Evolutionary conservation across 2,888 invertebrate species (phyloP), one percentile per base, ranked within the genome.

Genomic region (Corbicula japonica): DNA sequence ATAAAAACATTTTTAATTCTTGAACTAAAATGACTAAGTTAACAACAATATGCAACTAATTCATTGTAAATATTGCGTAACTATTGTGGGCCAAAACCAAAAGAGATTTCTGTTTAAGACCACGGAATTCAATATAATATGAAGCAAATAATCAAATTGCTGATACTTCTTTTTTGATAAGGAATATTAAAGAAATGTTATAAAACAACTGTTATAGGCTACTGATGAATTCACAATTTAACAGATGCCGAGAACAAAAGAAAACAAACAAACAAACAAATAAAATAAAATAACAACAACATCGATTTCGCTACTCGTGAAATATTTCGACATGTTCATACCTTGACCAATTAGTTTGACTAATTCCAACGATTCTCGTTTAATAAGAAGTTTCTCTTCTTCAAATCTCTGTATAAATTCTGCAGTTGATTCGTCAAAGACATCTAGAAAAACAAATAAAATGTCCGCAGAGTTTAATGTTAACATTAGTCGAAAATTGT

Each of bases 321-420:
- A 1, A n/a, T n/a, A n/a, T 18, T 4, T 56, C 2, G 21, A 48
- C 10, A 8, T 26, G n/a, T 1, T 3, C n/a, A 52, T 68, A 68
- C 74, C 74, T 68, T 74, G 58, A 26, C 74, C 74, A n/a, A 74
- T 52, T 3, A 68, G 38, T 38, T 52, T 68, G n/a, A 38, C 50
- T 23, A 74, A 23, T 30, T 62, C 44, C 10, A 78, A 23, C 3
- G 12, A 23, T 5, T 65, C 69, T 26, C 78, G 54, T 6, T 54
- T 58, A 12, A 78, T 61, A 4, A 78, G 56, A 21, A 78, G 50
- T 21, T 63, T n/a, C 3, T 65, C 68, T 23, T 78, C 78, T 35
- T 78, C 73, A 30, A 78, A 65, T 52, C 70, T 54, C 48, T 78
- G 69, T n/a, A 68, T 41, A 3, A 78, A 52, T 21, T 44, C 52